Percentiles rank a stretch among this genome's conserved stretches.
These are phyloP conservation scores for Trachelus troglodyta DNA, from an alignment of 2,888 invertebrate genomes.

Conservation along the genomic window DNA sequence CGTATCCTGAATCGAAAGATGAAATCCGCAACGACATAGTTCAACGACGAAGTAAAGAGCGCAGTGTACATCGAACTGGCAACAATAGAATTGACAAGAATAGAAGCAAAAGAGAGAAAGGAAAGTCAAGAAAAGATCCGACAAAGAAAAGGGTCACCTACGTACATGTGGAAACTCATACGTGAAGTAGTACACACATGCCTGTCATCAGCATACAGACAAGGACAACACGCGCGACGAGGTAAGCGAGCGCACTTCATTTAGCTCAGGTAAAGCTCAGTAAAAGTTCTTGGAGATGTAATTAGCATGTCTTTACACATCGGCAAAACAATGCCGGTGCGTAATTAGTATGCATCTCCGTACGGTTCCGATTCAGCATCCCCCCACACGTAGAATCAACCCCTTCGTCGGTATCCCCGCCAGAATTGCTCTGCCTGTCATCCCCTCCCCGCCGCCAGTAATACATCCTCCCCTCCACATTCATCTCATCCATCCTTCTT, in stretches of 20 bases:
- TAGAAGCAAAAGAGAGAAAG: slow-evolving; percentile 16
- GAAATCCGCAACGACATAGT: neutral
- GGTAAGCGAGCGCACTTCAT: slow-evolving; percentile 20
- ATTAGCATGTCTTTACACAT: slow-evolving; percentile 61
- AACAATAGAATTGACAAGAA: neutral
- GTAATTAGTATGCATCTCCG: slow-evolving; percentile 56
- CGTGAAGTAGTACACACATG: neutral
- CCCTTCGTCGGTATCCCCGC: neutral
- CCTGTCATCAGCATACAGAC: neutral
- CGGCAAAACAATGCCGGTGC: slow-evolving; percentile 49
- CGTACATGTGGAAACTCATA: neutral
- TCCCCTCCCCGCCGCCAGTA: slow-evolving; percentile 25
- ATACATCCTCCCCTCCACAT: slow-evolving; percentile 22
- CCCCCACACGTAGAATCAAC: neutral
- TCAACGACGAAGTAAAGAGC: neutral
- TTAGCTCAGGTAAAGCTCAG: slow-evolving; percentile 14
- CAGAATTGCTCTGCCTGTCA: slow-evolving; percentile 7
- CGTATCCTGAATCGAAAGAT: neutral
- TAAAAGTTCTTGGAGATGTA: slow-evolving; percentile 58
- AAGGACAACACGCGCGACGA: slow-evolving; percentile 8
- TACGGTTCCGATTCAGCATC: neutral
- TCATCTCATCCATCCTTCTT: slow-evolving; percentile 9
- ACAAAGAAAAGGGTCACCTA: neutral
- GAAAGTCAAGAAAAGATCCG: slow-evolving; percentile 16
- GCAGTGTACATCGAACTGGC: neutral